Evolutionary conservation across 2,113 vertebrate species (phyloP), one percentile per base, ranked within the genome.

Genomic region (Xenus cinereus): DNA sequence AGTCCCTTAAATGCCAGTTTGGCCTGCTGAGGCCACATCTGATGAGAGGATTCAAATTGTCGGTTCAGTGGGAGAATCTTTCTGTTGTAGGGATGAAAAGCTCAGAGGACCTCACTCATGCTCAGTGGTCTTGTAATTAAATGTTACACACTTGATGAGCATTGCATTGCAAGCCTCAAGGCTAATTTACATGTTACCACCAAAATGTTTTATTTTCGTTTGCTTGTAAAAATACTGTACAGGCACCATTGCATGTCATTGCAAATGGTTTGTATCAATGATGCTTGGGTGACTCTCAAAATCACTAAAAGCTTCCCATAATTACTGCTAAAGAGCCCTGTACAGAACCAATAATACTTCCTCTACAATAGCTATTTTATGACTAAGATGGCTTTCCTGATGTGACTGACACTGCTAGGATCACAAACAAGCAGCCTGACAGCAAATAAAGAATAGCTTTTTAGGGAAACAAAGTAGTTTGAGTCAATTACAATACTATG

Each of bases 121-220:
- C 92, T 96, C 71, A 85, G 50, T 97, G 79, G 88, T 96, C 93
- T 87, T 56, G 71, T 96, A 96, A 97, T 97, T 94, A 96, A 94
- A 96, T 96, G 82, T 96, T 96, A 91, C 82, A 96, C 87, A 96
- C 95, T 96, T 92, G 92, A 95, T 94, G 43, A 95, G 83, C 94
- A 95, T 75, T 82, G 66, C 87, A 89, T 84, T 89, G 75, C 67
- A 92, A 96, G 79, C 92, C 94, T 95, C 71, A 57, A 87, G 95
- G 96, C 93, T 95, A 96, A 95, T 97, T 97, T 95, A 95, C 93
- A 91, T 80, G 87, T 81, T 95, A 71, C 94, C 80, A 96, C 82
- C 96, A 96, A 98, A 95, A 94, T 79, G 75, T 92, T 94, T 96
- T 87, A 67, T 87, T 97, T 95, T 90, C 64, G 66, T 91, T 96